Percentiles rank a stretch among this genome's conserved stretches.
Evolutionary conservation across 1,140 invertebrate species (phyloP).

Genomic region (Drosophila melanogaster): Release_6_plus_ISO1_MT NT_033779.5:5604001-5604500

Average conservation of each 20-base stretch:
- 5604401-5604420: constrained; percentile 60
- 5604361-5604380: constrained; percentile 76
- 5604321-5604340: constrained; percentile 24
- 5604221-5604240: constrained; percentile 75
- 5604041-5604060: constrained; percentile 37
- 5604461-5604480: neutral
- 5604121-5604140: constrained; percentile 16
- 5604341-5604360: constrained; percentile 55
- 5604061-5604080: constrained; percentile 42
- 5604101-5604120: constrained; percentile 57
- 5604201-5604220: constrained; percentile 50
- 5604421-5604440: constrained; percentile 17
- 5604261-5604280: constrained; percentile 77
- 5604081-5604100: constrained; percentile 67
- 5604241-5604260: constrained; percentile 81
- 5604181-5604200: constrained; percentile 15
- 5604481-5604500: neutral
- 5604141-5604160: constrained; percentile 18
- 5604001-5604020: constrained; percentile 63
- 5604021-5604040: constrained; percentile 54
- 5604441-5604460: neutral
- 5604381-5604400: constrained; percentile 83
- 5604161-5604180: constrained; percentile 25
- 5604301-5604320: constrained; percentile 42
- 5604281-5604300: constrained; percentile 30